Evolutionary conservation across 1,140 invertebrate species (phyloP).

Genomic region (Hyphantria cunea): DNA sequence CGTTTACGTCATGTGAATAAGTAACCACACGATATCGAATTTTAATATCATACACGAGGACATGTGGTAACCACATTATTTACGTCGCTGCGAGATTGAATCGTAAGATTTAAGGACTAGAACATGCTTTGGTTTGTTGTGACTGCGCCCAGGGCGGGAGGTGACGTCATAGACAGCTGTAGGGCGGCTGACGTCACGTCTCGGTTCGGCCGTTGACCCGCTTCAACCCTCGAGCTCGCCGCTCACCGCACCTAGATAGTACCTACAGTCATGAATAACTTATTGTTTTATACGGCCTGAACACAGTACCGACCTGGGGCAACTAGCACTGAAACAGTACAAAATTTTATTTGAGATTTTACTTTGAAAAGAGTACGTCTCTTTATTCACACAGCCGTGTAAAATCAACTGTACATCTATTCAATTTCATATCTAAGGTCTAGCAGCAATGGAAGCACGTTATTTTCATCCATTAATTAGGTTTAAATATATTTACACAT

Average conservation of each 20-base stretch:
- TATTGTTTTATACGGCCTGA: conserved; percentile 56
- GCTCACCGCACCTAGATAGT: conserved; percentile 39
- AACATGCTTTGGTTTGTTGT: conserved; percentile 60
- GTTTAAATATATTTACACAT: too few relatives aligned
- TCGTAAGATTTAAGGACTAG: conserved; percentile 55
- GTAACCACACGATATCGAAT: conserved; percentile 64
- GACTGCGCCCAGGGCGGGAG: conserved; percentile 39
- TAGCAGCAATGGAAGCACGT: neutral
- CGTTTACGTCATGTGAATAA: conserved; percentile 53
- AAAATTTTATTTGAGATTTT: conserved; percentile 19
- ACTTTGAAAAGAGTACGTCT: conserved; percentile 4
- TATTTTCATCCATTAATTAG: too few relatives aligned
- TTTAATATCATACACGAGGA: conserved; percentile 54
- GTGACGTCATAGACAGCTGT: conserved; percentile 78
- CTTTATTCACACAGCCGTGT: conserved; percentile 9
- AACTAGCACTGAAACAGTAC: conserved; percentile 47
- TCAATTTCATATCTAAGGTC: conserved; percentile 4
- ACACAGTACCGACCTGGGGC: conserved; percentile 67
- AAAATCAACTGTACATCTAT: neutral
- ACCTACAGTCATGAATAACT: conserved; percentile 67
- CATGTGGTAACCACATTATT: conserved; percentile 64
- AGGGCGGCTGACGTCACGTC: conserved; percentile 72
- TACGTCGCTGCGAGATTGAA: conserved; percentile 50
- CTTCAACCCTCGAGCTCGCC: conserved; percentile 54
- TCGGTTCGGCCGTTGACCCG: conserved; percentile 63